These are phyloP conservation scores for Caenorhabditis macrosperma DNA, from an alignment of 2,888 invertebrate species.

Conservation along the genomic window DNA sequence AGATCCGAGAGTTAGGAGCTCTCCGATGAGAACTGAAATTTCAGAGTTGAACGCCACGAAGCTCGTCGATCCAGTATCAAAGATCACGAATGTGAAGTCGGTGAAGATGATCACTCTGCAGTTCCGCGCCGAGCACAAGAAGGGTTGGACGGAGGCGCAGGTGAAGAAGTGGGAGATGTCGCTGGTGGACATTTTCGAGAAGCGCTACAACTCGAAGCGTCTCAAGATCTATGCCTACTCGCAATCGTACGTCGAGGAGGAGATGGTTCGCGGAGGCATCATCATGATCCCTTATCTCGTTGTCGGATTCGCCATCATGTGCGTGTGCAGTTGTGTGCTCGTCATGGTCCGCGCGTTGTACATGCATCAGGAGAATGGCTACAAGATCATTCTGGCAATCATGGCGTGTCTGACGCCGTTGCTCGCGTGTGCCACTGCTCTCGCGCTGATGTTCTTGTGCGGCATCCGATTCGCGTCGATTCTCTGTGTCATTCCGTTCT, in stretches of 20 bases:
- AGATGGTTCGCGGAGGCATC: slow-evolving; percentile 75
- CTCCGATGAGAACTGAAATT: not conserved
- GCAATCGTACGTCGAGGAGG: slow-evolving; percentile 76
- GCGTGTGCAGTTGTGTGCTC: slow-evolving; percentile 70
- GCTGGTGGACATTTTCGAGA: slow-evolving; percentile 72
- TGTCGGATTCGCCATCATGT: slow-evolving; percentile 77
- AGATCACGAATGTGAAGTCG: slow-evolving; percentile 71
- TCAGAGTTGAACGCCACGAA: slow-evolving; percentile 46
- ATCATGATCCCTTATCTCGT: slow-evolving; percentile 68
- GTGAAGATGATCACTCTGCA: slow-evolving; percentile 75
- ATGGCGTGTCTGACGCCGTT: slow-evolving; percentile 76
- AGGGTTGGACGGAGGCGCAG: slow-evolving; percentile 71
- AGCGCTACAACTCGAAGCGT: slow-evolving; percentile 70
- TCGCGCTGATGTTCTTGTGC: slow-evolving; percentile 75
- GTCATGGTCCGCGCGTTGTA: slow-evolving; percentile 75
- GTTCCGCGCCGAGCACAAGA: slow-evolving; percentile 74
- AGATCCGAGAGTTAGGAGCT: not conserved
- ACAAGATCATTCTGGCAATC: slow-evolving; percentile 76
- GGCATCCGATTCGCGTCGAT: slow-evolving; percentile 77
- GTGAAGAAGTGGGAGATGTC: slow-evolving; percentile 76
- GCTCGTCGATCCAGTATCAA: slow-evolving; percentile 42
- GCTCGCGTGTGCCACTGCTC: slow-evolving; percentile 75
- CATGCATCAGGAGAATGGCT: slow-evolving; percentile 76
- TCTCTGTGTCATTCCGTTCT: slow-evolving; percentile 77
- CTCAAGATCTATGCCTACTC: slow-evolving; percentile 72